A percentile compares a stretch with the other conserved stretches of the same genome.
These are phyloP conservation scores for Elegia similella DNA, from an alignment of 2,888 invertebrate genomes.

Conservation along the genomic window DNA sequence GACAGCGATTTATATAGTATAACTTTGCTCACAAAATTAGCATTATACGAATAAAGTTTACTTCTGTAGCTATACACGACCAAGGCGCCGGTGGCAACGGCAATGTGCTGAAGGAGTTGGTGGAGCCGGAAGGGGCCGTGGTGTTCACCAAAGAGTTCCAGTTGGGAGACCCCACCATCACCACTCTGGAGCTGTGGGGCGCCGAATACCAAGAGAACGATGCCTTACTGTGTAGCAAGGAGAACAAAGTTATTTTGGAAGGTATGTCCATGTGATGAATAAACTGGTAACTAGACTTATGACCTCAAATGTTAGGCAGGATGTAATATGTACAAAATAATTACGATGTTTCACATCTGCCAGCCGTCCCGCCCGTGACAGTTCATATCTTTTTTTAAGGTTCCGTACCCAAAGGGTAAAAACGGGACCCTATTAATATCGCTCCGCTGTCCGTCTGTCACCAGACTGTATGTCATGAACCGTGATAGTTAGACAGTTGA, in stretches of 20 bases:
- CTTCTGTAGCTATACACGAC: constrained; percentile 92
- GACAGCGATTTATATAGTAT: too few species aligned
- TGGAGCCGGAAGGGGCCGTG: constrained; percentile 96
- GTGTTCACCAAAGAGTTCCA: constrained; percentile 93
- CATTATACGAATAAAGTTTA: background rate
- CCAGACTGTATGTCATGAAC: too few species aligned
- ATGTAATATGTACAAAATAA: too few species aligned
- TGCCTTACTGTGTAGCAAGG: constrained; percentile 89
- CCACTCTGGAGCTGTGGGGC: constrained; percentile 97
- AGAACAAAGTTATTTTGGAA: constrained; percentile 84
- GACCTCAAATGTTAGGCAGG: too few species aligned
- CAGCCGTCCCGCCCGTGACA: too few species aligned
- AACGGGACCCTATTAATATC: too few species aligned
- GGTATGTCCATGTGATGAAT: constrained; percentile 37
- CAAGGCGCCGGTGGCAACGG: constrained; percentile 99
- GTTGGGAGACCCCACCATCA: constrained; percentile 97
- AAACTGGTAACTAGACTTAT: too few species aligned
- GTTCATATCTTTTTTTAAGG: too few species aligned
- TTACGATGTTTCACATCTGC: too few species aligned
- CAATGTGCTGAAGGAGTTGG: constrained; percentile 97
- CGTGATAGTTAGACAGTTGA: too few species aligned
- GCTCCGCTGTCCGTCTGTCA: too few species aligned
- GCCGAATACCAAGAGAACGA: constrained; percentile 99
- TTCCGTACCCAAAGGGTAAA: too few species aligned
- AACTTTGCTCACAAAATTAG: background rate